phyloP scores from a whole-genome alignment of 1,140 invertebrate genomes.

The Colletes latitarsis region DNA sequence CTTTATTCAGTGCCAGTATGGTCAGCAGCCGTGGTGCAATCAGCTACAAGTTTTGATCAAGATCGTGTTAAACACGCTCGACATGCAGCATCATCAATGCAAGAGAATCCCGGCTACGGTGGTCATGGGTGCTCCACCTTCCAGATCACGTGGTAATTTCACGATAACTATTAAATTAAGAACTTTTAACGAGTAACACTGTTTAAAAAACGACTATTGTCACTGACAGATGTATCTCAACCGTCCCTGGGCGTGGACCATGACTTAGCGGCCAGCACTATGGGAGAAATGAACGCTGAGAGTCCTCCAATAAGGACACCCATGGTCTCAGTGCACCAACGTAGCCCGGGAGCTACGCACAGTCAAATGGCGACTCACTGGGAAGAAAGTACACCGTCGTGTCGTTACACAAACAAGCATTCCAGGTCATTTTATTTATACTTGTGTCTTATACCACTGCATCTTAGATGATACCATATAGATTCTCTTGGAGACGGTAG shows the following conservation, averaged over 20 bases:
- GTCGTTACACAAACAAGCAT: constrained; percentile 73
- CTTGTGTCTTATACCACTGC: not conserved
- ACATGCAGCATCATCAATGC: constrained; percentile 94
- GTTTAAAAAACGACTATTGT: not conserved
- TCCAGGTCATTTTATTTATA: constrained; percentile 65
- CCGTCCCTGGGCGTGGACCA: constrained; percentile 87
- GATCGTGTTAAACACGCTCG: constrained; percentile 96
- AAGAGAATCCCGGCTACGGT: constrained; percentile 89
- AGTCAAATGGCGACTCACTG: constrained; percentile 86
- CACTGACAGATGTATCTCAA: constrained; percentile 86
- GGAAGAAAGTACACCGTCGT: constrained; percentile 83
- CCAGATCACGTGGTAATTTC: constrained; percentile 86
- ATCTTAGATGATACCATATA: constrained; percentile 61
- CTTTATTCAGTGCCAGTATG: constrained; percentile 92
- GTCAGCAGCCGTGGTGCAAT: constrained; percentile 88
- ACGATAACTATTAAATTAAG: not conserved
- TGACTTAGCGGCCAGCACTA: constrained; percentile 80
- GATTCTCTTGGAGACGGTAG: constrained; percentile 20
- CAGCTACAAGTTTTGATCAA: constrained; percentile 92
- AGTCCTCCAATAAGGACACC: constrained; percentile 74
- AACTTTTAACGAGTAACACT: no score
- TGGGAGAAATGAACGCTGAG: constrained; percentile 80
- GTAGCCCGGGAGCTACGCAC: constrained; percentile 71
- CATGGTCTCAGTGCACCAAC: constrained; percentile 73
- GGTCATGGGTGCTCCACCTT: constrained; percentile 85